Evolutionary conservation across 2,113 vertebrate species (phyloP).

Genomic region (Hepsetus odoe): DNA sequence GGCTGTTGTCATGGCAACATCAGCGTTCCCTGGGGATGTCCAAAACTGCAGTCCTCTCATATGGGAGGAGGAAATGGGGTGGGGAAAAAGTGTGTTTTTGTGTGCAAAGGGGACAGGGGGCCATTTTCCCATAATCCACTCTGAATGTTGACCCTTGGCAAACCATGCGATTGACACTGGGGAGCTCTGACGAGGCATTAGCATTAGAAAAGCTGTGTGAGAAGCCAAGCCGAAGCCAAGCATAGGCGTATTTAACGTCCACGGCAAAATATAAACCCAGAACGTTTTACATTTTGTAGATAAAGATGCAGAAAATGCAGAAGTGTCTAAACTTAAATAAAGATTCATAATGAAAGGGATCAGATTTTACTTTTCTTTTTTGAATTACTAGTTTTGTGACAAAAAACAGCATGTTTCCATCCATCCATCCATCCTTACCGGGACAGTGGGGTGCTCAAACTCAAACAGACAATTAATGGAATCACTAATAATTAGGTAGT

Average conservation of each 20-base stretch:
- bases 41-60: constrained; percentile 48
- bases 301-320: no score
- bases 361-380: no score
- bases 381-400: no score
- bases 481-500: no score
- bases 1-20: constrained; percentile 66
- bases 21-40: constrained; percentile 56
- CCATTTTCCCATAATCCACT: constrained; percentile 53
- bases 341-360: no score
- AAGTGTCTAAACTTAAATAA: no score
- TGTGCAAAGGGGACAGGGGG: constrained; percentile 2
- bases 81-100: constrained; percentile 8
- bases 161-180: constrained; percentile 48
- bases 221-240: constrained; percentile 1
- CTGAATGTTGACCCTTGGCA: constrained; percentile 48
- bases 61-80: constrained; percentile 17
- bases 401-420: no score
- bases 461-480: no score
- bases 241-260: not conserved
- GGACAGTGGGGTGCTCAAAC: no score
- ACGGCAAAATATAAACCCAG: not conserved
- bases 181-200: constrained; percentile 45
- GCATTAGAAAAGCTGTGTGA: constrained; percentile 45
- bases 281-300: no score
- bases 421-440: no score